A percentile compares a stretch with the other conserved stretches of the same genome.
Evolutionary conservation across 2,888 invertebrate species (phyloP).

Genomic region (Melieria picta): DNA sequence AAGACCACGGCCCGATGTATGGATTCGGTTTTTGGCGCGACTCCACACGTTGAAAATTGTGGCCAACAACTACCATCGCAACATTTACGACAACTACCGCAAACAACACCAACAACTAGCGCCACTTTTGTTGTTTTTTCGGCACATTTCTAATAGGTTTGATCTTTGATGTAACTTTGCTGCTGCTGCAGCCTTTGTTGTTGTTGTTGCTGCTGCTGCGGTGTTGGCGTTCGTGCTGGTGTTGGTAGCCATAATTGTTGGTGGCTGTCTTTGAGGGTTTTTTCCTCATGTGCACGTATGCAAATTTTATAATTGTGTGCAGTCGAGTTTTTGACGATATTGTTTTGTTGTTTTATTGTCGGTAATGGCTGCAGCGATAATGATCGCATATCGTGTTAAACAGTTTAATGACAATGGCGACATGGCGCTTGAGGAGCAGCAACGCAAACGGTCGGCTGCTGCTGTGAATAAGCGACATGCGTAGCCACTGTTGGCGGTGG

Average conservation of each 20-base stretch:
- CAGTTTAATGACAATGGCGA: slow-evolving; percentile 43
- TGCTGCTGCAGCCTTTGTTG: neutral
- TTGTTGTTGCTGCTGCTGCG: neutral
- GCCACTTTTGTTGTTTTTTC: neutral
- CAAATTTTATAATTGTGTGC: neutral
- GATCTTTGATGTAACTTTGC: slow-evolving; percentile 6
- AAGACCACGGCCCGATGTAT: too few relatives aligned
- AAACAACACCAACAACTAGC: neutral
- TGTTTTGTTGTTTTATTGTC: neutral
- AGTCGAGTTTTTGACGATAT: neutral
- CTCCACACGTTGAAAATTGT: neutral
- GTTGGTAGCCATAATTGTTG: slow-evolving; percentile 37
- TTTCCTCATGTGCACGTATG: slow-evolving; percentile 7
- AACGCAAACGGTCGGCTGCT: neutral
- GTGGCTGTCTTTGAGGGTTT: slow-evolving; percentile 28
- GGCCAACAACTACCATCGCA: neutral
- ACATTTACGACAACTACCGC: neutral
- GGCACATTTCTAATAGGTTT: neutral
- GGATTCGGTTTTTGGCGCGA: neutral
- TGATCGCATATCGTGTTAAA: slow-evolving; percentile 47
- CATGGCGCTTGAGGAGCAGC: neutral
- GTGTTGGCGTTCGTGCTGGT: neutral
- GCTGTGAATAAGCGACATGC: neutral
- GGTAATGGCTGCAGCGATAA: slow-evolving; percentile 18
- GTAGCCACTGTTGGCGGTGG: slow-evolving; percentile 7